These are phyloP conservation scores for Rachycentron canadum DNA, from an alignment of 2,797 vertebrate genomes.

Conservation along the genomic window DNA sequence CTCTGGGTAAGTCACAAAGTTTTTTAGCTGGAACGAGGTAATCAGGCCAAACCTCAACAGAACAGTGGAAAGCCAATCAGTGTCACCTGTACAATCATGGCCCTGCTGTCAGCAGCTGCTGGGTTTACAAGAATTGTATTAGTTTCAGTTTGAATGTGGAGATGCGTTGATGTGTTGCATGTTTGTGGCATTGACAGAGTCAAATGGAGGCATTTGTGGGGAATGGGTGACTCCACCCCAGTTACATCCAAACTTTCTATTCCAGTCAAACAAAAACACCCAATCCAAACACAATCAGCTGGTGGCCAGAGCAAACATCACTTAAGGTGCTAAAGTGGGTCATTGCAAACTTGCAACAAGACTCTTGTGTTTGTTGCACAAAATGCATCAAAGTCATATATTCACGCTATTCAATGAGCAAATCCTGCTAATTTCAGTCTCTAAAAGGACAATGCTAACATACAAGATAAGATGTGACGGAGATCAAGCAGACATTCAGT, in stretches of 20 bases:
- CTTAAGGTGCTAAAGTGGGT: conserved; percentile 62
- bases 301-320: conserved; percentile 30
- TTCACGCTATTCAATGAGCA: conserved; percentile 34
- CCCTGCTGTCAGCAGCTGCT: neutral
- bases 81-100: no score
- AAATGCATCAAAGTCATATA: conserved; percentile 50
- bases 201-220: neutral
- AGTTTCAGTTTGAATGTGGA: neutral
- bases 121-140: neutral
- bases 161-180: neutral
- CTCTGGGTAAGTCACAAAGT: neutral
- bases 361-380: conserved; percentile 31
- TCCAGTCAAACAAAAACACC: conserved; percentile 24
- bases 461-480: conserved; percentile 27
- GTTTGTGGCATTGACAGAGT: neutral
- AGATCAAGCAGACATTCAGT: conserved; percentile 40
- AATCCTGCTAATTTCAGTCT: conserved; percentile 32
- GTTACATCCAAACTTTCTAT: neutral
- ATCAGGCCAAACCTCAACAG: neutral
- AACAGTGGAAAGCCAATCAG: neutral
- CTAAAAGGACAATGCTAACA: conserved; percentile 44
- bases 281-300: conserved; percentile 8
- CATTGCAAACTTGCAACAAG: conserved; percentile 45
- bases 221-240: neutral
- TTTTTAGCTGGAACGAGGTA: neutral